These are phyloP conservation scores for Scylla paramamosain DNA, from an alignment of 1,140 invertebrate species.

Conservation along the genomic window DNA sequence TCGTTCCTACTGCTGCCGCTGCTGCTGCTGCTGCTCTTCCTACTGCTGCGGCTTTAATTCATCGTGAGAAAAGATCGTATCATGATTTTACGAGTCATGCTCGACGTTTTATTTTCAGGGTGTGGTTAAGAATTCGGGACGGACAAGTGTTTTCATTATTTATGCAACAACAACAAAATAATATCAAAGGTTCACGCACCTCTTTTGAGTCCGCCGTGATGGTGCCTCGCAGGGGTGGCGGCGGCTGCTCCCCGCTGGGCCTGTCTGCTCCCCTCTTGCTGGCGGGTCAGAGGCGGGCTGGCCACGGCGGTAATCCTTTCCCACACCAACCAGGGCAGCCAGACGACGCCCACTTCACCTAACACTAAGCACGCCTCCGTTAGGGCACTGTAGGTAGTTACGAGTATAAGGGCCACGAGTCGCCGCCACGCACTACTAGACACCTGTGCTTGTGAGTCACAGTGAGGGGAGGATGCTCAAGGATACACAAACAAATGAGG, in stretches of 20 bases:
- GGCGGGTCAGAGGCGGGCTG: conserved; percentile 15
- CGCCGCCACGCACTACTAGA: not conserved
- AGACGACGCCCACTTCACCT: not conserved
- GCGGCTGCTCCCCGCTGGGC: not conserved
- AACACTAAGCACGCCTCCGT: not conserved
- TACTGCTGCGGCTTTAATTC: no score
- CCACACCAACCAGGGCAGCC: not conserved
- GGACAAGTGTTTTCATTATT: not conserved
- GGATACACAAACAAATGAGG: not conserved
- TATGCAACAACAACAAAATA: not conserved
- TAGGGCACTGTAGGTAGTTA: not conserved
- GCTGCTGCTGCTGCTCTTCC: no score
- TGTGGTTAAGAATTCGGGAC: no score
- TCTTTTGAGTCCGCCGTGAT: not conserved
- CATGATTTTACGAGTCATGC: no score
- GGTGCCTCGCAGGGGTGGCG: not conserved
- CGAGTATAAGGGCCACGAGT: not conserved
- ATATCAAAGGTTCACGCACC: not conserved
- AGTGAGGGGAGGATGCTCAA: not conserved
- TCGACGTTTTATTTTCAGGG: no score
- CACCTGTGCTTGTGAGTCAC: not conserved
- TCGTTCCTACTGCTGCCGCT: no score
- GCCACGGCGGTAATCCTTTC: conserved; percentile 36
- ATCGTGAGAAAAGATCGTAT: no score
- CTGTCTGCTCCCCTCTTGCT: conserved; percentile 25